Percentiles rank a stretch among this genome's conserved stretches.
Evolutionary conservation across 2,888 invertebrate species (phyloP).

Genomic region (Microplitis manilae): DNA sequence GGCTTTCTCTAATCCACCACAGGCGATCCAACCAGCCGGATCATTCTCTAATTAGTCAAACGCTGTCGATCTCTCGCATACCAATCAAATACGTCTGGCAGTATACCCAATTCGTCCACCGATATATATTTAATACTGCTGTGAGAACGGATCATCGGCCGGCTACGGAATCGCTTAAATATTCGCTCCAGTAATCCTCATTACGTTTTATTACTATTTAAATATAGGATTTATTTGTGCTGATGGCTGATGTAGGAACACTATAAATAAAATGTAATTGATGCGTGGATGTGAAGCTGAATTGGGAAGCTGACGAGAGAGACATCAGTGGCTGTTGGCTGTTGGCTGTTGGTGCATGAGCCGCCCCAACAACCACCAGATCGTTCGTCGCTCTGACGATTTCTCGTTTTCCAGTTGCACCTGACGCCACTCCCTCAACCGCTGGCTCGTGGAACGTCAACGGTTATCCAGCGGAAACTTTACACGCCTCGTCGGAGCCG

Average conservation of each 20-base stretch:
- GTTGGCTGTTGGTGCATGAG: slow-evolving; percentile 11
- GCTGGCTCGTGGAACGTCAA: slow-evolving; percentile 29
- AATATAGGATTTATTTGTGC: too few relatives aligned
- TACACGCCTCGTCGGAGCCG: slow-evolving; percentile 40
- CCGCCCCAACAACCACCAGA: background rate
- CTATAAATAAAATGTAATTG: slow-evolving; percentile 13
- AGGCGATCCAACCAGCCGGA: slow-evolving; percentile 58
- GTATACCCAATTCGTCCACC: background rate
- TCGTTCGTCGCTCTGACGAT: slow-evolving; percentile 40
- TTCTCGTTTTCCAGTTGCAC: slow-evolving; percentile 43
- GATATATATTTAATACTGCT: slow-evolving; percentile 1
- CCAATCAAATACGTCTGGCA: slow-evolving; percentile 40
- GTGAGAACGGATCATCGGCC: background rate
- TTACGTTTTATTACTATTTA: too few relatives aligned
- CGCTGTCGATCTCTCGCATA: slow-evolving; percentile 45
- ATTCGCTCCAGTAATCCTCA: too few relatives aligned
- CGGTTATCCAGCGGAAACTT: slow-evolving; percentile 44
- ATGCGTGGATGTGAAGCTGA: background rate
- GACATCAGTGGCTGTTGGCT: too few relatives aligned
- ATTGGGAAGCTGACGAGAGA: slow-evolving; percentile 14
- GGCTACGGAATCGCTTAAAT: too few relatives aligned
- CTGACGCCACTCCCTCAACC: slow-evolving; percentile 37
- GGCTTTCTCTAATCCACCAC: slow-evolving; percentile 59
- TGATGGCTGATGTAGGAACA: too few relatives aligned
- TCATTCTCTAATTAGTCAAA: slow-evolving; percentile 61